Percentiles rank a stretch among this genome's conserved stretches.
Conservation (phyloP, 2,888 invertebrate genomes). For the Sesamia inferens region DNA sequence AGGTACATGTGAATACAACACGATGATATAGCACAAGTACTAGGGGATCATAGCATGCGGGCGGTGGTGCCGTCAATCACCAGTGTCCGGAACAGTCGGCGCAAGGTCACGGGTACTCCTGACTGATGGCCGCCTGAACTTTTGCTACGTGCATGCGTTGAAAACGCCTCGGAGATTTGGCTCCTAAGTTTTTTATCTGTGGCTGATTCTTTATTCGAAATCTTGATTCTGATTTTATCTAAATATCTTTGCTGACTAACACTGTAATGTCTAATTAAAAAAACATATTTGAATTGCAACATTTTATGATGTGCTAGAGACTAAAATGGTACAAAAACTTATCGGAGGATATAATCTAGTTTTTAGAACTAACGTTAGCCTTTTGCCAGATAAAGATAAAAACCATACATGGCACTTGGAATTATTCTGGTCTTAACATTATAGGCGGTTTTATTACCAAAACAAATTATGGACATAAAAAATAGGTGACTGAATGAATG, state of each 20-base stretch:
- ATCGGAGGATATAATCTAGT: constrained; percentile 46
- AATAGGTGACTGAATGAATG: background rate
- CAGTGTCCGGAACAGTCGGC: constrained; percentile 54
- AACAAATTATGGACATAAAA: background rate
- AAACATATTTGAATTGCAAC: constrained; percentile 44
- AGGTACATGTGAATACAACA: constrained; percentile 10
- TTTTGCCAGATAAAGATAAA: constrained; percentile 31
- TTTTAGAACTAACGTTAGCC: constrained; percentile 32
- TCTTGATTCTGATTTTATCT: constrained; percentile 7
- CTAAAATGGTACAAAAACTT: constrained; percentile 46
- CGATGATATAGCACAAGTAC: constrained; percentile 49
- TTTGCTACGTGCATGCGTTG: constrained; percentile 33
- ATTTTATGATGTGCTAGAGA: constrained; percentile 42
- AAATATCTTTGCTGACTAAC: constrained; percentile 3
- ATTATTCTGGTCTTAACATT: constrained; percentile 30
- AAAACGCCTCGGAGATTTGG: constrained; percentile 10
- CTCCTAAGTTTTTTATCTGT: background rate
- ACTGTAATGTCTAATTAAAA: background rate
- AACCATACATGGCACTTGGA: constrained; percentile 38
- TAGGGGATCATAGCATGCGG: constrained; percentile 55
- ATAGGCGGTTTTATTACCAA: constrained; percentile 21
- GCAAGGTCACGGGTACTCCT: constrained; percentile 59
- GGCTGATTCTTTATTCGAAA: constrained; percentile 12
- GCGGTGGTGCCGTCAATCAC: constrained; percentile 59
- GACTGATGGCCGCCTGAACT: constrained; percentile 51